A percentile compares a stretch with the other conserved stretches of the same genome.
These are phyloP conservation scores for Drosophila tanythrix DNA, from an alignment of 2,888 invertebrate genomes.

Conservation along the genomic window DNA sequence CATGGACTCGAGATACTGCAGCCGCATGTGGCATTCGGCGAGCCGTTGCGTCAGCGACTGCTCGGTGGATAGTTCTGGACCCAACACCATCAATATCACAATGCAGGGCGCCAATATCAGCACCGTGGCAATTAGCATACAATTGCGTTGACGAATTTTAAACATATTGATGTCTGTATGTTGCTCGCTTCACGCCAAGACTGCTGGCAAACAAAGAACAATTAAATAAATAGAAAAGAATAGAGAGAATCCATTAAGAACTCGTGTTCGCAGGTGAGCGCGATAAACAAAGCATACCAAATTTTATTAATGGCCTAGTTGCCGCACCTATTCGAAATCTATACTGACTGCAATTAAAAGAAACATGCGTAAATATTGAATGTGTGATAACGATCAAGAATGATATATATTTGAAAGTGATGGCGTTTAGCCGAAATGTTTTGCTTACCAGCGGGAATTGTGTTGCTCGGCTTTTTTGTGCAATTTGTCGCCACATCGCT, in stretches of 20 bases:
- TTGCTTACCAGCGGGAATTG: constrained; percentile 33
- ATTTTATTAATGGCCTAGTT: background rate
- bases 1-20: constrained; percentile 92
- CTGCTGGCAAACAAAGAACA: background rate
- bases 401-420: background rate
- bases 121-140: constrained; percentile 86
- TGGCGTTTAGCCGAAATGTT: background rate
- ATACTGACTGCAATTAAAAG: constrained; percentile 23
- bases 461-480: constrained; percentile 38
- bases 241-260: background rate
- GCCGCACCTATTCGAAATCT: background rate
- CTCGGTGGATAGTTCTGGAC: constrained; percentile 88
- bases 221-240: background rate
- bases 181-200: constrained; percentile 12
- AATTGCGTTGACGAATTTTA: constrained; percentile 86
- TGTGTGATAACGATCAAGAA: background rate
- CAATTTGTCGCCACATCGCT: constrained; percentile 45
- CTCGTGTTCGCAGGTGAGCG: background rate
- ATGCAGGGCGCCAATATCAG: constrained; percentile 87
- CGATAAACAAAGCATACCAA: constrained; percentile 32
- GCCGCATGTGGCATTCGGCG: constrained; percentile 91
- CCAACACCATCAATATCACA: constrained; percentile 83
- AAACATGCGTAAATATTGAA: background rate
- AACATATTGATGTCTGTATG: constrained; percentile 59
- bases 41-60: constrained; percentile 89